Evolutionary conservation across 2,113 vertebrate species (phyloP).

Genomic region (Menura novaehollandiae): DNA sequence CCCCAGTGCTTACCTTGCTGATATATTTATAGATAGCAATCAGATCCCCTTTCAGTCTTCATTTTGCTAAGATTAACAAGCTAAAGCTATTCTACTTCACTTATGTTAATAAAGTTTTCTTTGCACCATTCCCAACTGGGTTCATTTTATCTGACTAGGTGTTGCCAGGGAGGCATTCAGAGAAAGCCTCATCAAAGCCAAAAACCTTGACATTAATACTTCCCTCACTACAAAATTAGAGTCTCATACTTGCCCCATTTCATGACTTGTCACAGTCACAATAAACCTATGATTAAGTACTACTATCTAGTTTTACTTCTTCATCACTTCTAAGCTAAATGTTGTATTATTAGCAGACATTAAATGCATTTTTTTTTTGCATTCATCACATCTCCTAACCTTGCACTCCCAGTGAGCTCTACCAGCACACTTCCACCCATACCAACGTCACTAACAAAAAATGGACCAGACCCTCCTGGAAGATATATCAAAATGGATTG

Average conservation of each 20-base stretch:
- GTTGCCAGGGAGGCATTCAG: not conserved
- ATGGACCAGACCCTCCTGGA: not conserved
- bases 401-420: not conserved
- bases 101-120: not conserved
- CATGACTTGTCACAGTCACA: not conserved
- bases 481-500: not conserved
- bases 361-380: not conserved
- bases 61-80: slow-evolving; percentile 29
- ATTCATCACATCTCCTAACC: not conserved
- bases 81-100: not conserved
- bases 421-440: not conserved
- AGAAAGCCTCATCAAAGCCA: not conserved
- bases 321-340: not conserved
- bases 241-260: not conserved
- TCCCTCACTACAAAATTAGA: not conserved
- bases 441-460: not conserved
- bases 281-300: not conserved
- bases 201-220: not conserved
- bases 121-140: not conserved
- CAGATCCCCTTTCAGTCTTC: slow-evolving; percentile 3
- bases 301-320: not conserved
- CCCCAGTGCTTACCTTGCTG: not conserved
- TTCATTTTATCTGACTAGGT: not conserved
- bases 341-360: not conserved
- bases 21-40: slow-evolving; percentile 18